Evolutionary conservation across 2,113 vertebrate species (phyloP).

Genomic region (Phainopepla nitens): DNA sequence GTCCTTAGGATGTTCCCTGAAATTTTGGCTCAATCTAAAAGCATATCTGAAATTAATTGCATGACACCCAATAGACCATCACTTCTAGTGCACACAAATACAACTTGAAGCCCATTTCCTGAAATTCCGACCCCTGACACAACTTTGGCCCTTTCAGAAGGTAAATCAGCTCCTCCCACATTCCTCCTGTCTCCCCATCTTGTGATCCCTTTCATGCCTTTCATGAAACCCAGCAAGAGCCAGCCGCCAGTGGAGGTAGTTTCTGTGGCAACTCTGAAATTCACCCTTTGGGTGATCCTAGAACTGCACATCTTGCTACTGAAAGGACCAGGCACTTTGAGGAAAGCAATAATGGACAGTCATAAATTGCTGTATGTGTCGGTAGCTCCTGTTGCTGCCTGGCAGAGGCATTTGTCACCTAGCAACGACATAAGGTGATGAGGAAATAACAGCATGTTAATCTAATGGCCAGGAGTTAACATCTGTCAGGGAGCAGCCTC

Average conservation of each 20-base stretch:
- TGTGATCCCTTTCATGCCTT: neutral
- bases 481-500: neutral
- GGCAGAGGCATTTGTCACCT: conserved; percentile 56
- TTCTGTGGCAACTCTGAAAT: neutral
- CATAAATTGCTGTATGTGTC: neutral
- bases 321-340: neutral
- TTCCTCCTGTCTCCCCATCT: neutral
- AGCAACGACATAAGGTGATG: conserved; percentile 27
- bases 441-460: conserved; percentile 24
- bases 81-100: neutral
- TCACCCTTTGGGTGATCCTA: neutral
- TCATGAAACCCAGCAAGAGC: neutral
- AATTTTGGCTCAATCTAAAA: neutral
- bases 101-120: neutral
- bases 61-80: neutral
- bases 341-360: neutral
- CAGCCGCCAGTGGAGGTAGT: neutral
- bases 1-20: neutral
- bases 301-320: neutral
- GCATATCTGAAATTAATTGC: neutral
- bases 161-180: neutral
- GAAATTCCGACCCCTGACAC: neutral
- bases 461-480: conserved; percentile 5
- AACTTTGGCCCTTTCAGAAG: neutral
- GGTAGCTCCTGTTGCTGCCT: neutral